Conservation (phyloP, 1,140 invertebrate species). For the Hermatobates lingyangjiaoensis region DNA sequence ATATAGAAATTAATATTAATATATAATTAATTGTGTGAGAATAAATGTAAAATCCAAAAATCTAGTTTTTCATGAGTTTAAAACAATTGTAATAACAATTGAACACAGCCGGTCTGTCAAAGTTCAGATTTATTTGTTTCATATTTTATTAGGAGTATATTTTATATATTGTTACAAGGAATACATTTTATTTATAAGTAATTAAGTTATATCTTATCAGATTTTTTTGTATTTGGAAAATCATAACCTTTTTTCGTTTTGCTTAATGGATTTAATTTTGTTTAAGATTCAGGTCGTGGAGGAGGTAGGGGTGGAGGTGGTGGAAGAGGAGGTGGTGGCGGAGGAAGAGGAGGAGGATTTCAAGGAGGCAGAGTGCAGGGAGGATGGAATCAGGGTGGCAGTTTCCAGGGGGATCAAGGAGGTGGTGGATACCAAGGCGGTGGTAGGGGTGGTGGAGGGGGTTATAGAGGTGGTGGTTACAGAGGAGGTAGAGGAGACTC, state of each 20-base stretch:
- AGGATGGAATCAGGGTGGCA: conserved; percentile 14
- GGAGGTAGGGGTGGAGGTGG: conserved; percentile 12
- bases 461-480: conserved; percentile 8
- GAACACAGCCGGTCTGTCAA: no score
- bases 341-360: conserved; percentile 7
- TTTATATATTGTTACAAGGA: not conserved
- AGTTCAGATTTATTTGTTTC: not conserved
- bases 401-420: conserved; percentile 5
- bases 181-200: not conserved
- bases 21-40: no score
- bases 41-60: no score
- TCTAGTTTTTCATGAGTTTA: no score
- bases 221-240: not conserved
- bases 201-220: not conserved
- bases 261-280: conserved; percentile 7
- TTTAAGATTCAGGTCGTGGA: conserved; percentile 12
- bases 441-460: conserved; percentile 6
- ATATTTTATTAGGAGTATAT: not conserved
- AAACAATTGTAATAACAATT: no score
- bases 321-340: conserved; percentile 11
- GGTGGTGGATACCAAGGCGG: conserved; percentile 6
- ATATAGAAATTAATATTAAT: no score
- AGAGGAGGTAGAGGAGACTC: conserved; percentile 10
- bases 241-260: not conserved
- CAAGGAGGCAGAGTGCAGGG: conserved; percentile 14